Base-by-base conservation (phyloP, 2,113 vertebrate genomes). In the Oryzias curvinotus region DNA sequence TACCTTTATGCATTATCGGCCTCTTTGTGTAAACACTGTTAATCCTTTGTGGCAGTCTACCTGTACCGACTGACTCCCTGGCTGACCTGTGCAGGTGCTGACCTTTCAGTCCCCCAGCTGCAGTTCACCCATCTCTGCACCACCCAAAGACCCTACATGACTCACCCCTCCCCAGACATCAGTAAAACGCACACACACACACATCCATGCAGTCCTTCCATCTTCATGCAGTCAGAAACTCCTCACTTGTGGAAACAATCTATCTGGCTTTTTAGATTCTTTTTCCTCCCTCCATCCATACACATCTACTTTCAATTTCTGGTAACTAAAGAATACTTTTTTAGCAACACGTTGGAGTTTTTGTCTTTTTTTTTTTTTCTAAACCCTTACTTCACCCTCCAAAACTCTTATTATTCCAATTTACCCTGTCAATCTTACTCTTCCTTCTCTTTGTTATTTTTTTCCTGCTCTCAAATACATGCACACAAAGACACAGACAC, bases 341-440 rank as follows among this genome's bases (percentile, higher is more conserved):
- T 67, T 54, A 64, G 74, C 23, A 77, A 44, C 45, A 12, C 16
- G 8, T 71, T 72, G 57, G 46, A 57, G 52, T 68, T 48, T 62
- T 76, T 73, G 63, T 57, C 71, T 43, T 69, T n/a, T 55, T 45
- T 63, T 15, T 21, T 42, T 70, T 61, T 68, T 85, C 73, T 71
- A 82, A 82, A 73, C 28, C 69, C 58, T n/a, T 56, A 74, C 56
- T 83, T 80, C 78, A 79, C 75, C 75, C 67, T 72, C 57, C 57
- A 63, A 71, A 74, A 69, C 60, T 59, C 67, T 58, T 52, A 71
- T 68, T 70, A 58, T 44, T 73, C 82, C 82, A 89, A 86, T 89
- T 86, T 87, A 82, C 51, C 55, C 77, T 78, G 80, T 85, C 87
- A 89, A 85, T 87, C 85, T 82, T 73, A 36, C 44, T 55, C 57